These are phyloP conservation scores for Glomeris maerens DNA, from an alignment of 1,140 invertebrate species.

Conservation along the genomic window DNA sequence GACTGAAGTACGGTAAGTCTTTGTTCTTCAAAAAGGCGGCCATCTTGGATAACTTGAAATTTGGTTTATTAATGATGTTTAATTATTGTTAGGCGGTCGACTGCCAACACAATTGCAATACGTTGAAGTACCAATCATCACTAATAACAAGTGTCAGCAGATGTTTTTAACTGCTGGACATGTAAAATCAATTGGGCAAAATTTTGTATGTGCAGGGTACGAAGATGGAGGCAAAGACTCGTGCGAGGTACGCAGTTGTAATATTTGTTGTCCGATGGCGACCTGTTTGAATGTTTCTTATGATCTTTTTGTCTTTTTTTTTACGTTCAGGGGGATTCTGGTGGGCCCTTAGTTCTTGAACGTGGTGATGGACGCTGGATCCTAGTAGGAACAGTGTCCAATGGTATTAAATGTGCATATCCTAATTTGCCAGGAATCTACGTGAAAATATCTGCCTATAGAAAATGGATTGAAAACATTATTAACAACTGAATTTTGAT, in stretches of 20 bases:
- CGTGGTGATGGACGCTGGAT: constrained; percentile 70
- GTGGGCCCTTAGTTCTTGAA: constrained; percentile 74
- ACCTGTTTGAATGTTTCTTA: no score
- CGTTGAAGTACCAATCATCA: constrained; percentile 81
- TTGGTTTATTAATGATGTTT: neutral
- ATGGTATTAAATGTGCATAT: constrained; percentile 86
- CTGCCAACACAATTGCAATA: constrained; percentile 78
- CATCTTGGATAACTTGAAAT: neutral
- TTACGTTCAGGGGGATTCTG: constrained; percentile 67
- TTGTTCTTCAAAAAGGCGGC: neutral
- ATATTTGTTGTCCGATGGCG: neutral
- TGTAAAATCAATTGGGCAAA: constrained; percentile 66
- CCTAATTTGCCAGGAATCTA: constrained; percentile 54
- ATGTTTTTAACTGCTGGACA: constrained; percentile 86
- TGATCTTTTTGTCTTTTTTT: constrained; percentile 3
- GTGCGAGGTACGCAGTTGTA: constrained; percentile 56
- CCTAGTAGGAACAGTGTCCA: constrained; percentile 82
- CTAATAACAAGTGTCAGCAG: constrained; percentile 77
- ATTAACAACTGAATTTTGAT: constrained; percentile 1
- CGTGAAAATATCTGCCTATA: constrained; percentile 23
- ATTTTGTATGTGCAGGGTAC: constrained; percentile 89
- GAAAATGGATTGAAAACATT: constrained; percentile 44
- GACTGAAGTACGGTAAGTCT: constrained; percentile 42
- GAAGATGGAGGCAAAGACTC: constrained; percentile 82
- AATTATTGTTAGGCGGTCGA: constrained; percentile 49